Evolutionary conservation across 2,113 vertebrate genomes (phyloP).

Genomic region (Oncorhynchus mykiss): DNA sequence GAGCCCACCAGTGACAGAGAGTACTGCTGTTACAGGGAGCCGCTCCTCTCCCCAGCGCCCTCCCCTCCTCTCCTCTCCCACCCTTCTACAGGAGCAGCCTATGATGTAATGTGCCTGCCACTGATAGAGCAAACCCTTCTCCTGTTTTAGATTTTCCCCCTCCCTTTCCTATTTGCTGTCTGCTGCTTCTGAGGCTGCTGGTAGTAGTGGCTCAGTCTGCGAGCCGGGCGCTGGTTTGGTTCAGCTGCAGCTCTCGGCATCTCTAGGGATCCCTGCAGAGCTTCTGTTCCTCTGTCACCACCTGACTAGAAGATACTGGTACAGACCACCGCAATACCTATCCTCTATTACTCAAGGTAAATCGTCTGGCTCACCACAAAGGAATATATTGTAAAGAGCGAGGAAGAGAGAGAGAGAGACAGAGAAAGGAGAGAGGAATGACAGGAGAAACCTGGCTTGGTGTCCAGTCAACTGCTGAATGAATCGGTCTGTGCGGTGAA

Average conservation of each 20-base stretch:
- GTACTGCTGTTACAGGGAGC: conserved; percentile 54
- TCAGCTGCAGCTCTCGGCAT: conserved; percentile 66
- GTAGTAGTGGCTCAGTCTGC: conserved; percentile 33
- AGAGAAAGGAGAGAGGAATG: conserved; percentile 19
- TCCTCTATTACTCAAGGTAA: conserved; percentile 63
- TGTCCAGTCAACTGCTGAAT: conserved; percentile 55
- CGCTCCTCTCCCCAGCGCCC: conserved; percentile 63
- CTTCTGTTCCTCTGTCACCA: conserved; percentile 56
- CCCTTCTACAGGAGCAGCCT: conserved; percentile 65
- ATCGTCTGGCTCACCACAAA: conserved; percentile 48
- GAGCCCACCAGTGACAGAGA: conserved; percentile 51
- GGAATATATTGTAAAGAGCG: conserved; percentile 24
- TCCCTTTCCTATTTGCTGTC: conserved; percentile 60
- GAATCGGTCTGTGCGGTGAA: conserved; percentile 52
- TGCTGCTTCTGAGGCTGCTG: conserved; percentile 51
- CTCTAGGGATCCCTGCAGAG: conserved; percentile 72
- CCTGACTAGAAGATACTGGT: conserved; percentile 45
- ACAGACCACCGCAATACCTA: conserved; percentile 41
- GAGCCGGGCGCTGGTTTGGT: conserved; percentile 40
- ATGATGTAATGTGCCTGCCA: conserved; percentile 79
- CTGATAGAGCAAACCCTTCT: conserved; percentile 70
- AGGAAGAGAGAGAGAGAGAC: conserved; percentile 17
- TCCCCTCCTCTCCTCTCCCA: conserved; percentile 45
- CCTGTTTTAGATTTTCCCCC: conserved; percentile 40
- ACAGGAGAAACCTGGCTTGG: conserved; percentile 39